phyloP scores from a whole-genome alignment of 2,113 vertebrate genomes.

The Oceanites oceanicus region DNA sequence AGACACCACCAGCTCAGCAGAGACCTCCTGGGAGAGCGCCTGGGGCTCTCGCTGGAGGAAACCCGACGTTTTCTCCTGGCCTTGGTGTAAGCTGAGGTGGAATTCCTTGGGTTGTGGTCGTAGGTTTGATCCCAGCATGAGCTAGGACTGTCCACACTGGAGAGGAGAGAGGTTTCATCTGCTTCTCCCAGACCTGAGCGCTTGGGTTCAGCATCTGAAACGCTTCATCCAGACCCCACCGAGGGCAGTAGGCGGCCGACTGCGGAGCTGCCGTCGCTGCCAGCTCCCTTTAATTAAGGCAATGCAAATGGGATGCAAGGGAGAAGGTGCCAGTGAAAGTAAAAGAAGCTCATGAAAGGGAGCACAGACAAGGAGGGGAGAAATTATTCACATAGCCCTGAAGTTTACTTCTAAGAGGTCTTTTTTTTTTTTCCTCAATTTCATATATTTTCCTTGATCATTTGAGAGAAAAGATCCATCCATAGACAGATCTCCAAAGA shows the following conservation, averaged over 20 bases:
- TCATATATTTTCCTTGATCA: constrained; percentile 59
- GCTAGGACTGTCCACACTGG: accelerated
- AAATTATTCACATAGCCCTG: constrained; percentile 18
- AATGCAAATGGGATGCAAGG: constrained; percentile 25
- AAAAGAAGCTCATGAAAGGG: constrained; percentile 16
- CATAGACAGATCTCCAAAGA: constrained; percentile 54
- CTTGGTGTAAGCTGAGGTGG: not conserved
- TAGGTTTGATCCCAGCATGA: not conserved
- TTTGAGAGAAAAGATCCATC: constrained; percentile 33
- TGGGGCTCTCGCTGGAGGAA: not conserved
- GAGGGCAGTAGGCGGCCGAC: not conserved
- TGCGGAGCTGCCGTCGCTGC: not conserved
- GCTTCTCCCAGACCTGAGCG: not conserved
- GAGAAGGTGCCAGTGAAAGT: not conserved
- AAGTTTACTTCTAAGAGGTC: constrained; percentile 39
- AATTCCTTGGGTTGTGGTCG: not conserved
- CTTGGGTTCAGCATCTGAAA: not conserved
- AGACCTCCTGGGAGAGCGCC: not conserved
- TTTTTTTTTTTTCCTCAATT: not conserved
- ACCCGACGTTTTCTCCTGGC: accelerated
- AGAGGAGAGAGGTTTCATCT: not conserved
- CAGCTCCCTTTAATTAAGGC: not conserved
- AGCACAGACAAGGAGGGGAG: not conserved
- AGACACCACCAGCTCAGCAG: not conserved
- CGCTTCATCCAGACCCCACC: not conserved